These are phyloP conservation scores for Xestia sexstrigata DNA, from an alignment of 2,888 invertebrate species.

Conservation along the genomic window DNA sequence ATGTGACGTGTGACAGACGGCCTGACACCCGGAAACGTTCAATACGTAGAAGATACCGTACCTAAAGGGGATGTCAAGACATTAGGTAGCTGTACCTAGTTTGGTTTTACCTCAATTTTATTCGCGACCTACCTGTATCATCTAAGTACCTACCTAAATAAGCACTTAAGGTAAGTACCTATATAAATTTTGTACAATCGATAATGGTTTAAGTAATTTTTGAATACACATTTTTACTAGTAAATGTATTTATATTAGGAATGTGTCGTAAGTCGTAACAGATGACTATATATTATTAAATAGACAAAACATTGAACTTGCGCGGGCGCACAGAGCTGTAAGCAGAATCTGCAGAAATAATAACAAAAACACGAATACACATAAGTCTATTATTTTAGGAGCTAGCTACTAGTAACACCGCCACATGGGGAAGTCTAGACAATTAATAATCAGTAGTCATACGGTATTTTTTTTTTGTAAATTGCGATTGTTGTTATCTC, in stretches of 20 bases:
- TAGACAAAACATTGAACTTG: neutral
- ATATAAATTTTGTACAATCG: neutral
- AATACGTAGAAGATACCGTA: neutral
- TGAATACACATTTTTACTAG: too few relatives aligned
- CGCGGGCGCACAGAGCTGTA: neutral
- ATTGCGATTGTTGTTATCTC: neutral
- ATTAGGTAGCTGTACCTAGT: too few relatives aligned
- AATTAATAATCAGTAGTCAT: neutral
- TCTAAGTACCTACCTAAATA: neutral
- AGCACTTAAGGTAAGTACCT: neutral
- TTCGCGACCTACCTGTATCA: too few relatives aligned
- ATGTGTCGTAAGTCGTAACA: too few relatives aligned
- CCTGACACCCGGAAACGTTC: constrained; percentile 47
- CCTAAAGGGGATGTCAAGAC: neutral
- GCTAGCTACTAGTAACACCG: neutral
- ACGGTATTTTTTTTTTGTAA: too few relatives aligned
- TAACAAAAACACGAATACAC: neutral
- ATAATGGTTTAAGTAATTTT: neutral
- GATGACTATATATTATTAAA: too few relatives aligned
- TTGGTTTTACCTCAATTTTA: constrained; percentile 1
- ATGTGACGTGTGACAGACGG: constrained; percentile 30
- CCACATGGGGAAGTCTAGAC: neutral
- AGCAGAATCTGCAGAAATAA: neutral
- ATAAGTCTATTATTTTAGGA: neutral
- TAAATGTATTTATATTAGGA: too few relatives aligned